A percentile compares a stretch with the other conserved stretches of the same genome.
phyloP scores from a whole-genome alignment of 1,140 invertebrate species.

The Oedothorax gibbosus region DNA sequence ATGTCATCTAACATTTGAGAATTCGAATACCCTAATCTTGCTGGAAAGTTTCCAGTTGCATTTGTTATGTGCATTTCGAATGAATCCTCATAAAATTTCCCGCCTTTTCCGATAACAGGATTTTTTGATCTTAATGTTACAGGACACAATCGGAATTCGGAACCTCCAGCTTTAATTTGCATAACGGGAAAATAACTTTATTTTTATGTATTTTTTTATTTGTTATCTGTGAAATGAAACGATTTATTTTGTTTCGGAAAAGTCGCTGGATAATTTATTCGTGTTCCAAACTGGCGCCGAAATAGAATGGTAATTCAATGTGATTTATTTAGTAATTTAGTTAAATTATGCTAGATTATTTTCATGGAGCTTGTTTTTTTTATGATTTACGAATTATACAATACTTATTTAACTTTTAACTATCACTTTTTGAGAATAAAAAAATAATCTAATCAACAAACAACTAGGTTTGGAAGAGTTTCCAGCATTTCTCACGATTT shows the following conservation, averaged over 20 bases:
- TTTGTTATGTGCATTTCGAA: constrained; percentile 57
- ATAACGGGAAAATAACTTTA: constrained; percentile 44
- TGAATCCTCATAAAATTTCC: constrained; percentile 50
- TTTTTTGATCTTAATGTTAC: constrained; percentile 55
- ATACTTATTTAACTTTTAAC: too few species aligned
- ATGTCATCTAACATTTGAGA: too few species aligned
- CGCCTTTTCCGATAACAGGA: constrained; percentile 52
- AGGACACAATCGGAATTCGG: constrained; percentile 42
- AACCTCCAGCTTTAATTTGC: constrained; percentile 33
- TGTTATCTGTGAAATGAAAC: too few species aligned
- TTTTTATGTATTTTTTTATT: constrained; percentile 20
- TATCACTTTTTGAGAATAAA: too few species aligned
- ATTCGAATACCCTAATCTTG: too few species aligned
- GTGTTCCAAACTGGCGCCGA: constrained; percentile 34
- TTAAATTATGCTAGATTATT: neutral
- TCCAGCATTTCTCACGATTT: too few species aligned
- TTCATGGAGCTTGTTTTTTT: too few species aligned
- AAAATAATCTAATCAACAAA: too few species aligned
- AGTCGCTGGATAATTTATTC: constrained; percentile 41
- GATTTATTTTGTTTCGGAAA: constrained; percentile 20
- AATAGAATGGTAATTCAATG: neutral
- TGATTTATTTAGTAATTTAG: constrained; percentile 16
- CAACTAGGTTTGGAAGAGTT: too few species aligned
- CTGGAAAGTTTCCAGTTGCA: neutral
- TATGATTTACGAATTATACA: too few species aligned